A percentile compares a stretch with the other conserved stretches of the same genome.
Evolutionary conservation across 2,797 vertebrate species (phyloP).

Genomic region (Okamejei kenojei): DNA sequence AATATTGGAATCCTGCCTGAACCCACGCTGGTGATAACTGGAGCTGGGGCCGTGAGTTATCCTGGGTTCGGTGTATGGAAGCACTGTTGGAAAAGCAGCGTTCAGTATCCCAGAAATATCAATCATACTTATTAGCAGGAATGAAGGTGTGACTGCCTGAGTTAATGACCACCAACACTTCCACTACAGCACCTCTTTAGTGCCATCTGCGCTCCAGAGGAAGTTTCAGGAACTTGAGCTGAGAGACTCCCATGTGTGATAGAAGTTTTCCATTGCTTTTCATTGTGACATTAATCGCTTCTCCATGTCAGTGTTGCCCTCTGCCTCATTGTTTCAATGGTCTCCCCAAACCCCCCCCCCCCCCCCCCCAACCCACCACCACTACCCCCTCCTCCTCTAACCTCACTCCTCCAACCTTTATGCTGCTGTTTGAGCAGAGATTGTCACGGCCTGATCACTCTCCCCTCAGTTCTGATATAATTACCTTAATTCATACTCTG

Average conservation of each 20-base stretch:
- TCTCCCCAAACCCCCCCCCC: not conserved
- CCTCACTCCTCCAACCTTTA: too few species aligned
- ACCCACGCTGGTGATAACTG: not conserved
- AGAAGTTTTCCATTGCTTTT: slow-evolving; percentile 9
- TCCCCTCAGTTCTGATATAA: slow-evolving; percentile 37
- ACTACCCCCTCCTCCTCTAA: not conserved
- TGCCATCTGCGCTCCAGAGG: not conserved
- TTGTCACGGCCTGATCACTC: slow-evolving; percentile 16
- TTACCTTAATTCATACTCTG: slow-evolving; percentile 41
- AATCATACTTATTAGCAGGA: slow-evolving; percentile 8
- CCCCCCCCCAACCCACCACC: not conserved
- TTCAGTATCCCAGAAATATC: not conserved
- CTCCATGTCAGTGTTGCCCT: not conserved
- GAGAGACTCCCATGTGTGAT: not conserved
- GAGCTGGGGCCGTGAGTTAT: not conserved
- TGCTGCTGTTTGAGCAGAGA: slow-evolving; percentile 12
- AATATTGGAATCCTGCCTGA: not conserved
- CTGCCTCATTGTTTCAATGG: not conserved
- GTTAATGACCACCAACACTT: slow-evolving; percentile 28
- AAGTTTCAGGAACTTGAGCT: not conserved
- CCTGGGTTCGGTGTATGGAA: not conserved
- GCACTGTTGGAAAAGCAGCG: not conserved
- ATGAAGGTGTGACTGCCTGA: not conserved
- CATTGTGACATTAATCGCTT: slow-evolving; percentile 15
- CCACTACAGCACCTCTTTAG: not conserved